Conservation (phyloP, 2,113 vertebrate species). For the Todiramphus chloris region DNA sequence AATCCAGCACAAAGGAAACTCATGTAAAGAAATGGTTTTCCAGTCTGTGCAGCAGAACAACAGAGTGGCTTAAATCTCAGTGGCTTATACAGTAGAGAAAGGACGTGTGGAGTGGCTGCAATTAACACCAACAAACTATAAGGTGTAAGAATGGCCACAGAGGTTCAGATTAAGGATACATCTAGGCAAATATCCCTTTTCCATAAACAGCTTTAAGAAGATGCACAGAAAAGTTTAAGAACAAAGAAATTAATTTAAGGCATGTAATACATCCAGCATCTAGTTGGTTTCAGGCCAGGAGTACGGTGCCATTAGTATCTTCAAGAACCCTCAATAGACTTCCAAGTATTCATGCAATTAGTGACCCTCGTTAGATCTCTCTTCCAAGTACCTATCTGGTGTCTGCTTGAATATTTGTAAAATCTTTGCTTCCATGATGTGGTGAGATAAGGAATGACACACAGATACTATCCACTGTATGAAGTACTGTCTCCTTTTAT, state of each 20-base stretch:
- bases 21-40: neutral
- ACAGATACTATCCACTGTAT: neutral
- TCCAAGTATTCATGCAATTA: neutral
- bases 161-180: neutral
- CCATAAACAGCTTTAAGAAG: neutral
- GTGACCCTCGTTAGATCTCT: neutral
- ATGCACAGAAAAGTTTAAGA: neutral
- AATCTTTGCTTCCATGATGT: neutral
- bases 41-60: neutral
- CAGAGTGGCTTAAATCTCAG: neutral
- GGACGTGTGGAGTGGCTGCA: neutral
- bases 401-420: neutral
- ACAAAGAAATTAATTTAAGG: neutral
- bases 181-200: neutral
- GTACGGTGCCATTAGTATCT: neutral
- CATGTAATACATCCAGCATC: neutral
- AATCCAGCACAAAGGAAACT: neutral
- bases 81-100: rapidly evolving
- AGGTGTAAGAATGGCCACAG: neutral
- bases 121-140: neutral
- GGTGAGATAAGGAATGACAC: neutral
- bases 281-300: neutral
- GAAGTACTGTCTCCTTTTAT: neutral
- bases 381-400: neutral
- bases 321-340: neutral